phyloP scores from a whole-genome alignment of 1,140 invertebrate genomes.

The Sipha flava region DNA sequence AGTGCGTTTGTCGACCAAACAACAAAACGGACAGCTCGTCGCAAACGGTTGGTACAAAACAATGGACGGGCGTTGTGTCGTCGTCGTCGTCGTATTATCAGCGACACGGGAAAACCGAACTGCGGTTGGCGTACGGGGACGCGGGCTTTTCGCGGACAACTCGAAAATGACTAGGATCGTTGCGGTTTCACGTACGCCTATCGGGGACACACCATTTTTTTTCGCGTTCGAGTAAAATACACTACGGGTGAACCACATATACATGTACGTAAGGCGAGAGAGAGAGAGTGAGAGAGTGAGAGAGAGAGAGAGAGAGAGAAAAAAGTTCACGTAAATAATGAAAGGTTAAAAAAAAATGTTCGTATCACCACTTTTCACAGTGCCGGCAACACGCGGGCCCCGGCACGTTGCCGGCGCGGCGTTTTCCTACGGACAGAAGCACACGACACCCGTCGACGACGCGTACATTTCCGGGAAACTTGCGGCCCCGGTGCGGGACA shows the following conservation, averaged over 20 bases:
- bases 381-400: background rate
- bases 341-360: slow-evolving; percentile 31
- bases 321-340: slow-evolving; percentile 33
- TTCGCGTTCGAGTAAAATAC: background rate
- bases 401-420: background rate
- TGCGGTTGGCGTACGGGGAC: no score
- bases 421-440: no score
- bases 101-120: background rate
- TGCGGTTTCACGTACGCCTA: no score
- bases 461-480: background rate
- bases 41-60: background rate
- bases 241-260: background rate
- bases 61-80: slow-evolving; percentile 32
- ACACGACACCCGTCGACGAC: background rate
- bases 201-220: no score
- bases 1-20: slow-evolving; percentile 4
- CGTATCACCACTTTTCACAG: slow-evolving; percentile 29
- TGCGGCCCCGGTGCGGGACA: no score
- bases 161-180: no score
- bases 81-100: slow-evolving; percentile 14
- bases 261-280: background rate
- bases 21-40: background rate
- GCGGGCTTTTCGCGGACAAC: no score
- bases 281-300: no score
- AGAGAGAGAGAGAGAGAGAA: no score